Base-by-base conservation (phyloP, 2,888 invertebrate genomes). In the Meganola albula region DNA sequence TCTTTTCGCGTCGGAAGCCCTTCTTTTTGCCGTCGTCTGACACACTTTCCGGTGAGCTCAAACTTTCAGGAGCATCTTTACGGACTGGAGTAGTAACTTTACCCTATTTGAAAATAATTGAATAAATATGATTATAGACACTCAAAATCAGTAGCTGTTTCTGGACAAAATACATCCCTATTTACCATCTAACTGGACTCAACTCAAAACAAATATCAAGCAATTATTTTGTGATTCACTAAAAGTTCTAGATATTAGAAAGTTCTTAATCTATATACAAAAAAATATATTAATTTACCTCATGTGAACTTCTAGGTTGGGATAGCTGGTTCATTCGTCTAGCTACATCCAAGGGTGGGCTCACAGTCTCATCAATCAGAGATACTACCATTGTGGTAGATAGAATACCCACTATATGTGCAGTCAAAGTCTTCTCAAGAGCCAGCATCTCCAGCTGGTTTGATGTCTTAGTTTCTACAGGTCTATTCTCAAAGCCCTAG, bases 401-500 rank as follows among this genome's bases (percentile, higher is more conserved):
- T 29, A 88, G 61, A 11, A 80, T 74, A 28, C 89, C 89, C 0
- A 87, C 75, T 8, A 92, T 87, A 39, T 85, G 79, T 61, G 91
- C 88, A 31, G 79, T 87, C 20, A 91, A 74, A 3, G 84, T 84
- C 60, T 90, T 88, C 35, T 92, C 91, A 24, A 93, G 75, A 1
- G 92, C 90, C 14, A 93, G 65, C 78, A 89, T 89, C 74, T 93
- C 93, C 41, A 94, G 86, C 52, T 90, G 82, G 27, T 85, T 86
- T 1, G 88, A 88, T 1, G 89, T 75, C 54, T 89, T 88, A 1
- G 82, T 73, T 55, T 89, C 88, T 3, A 84, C 79, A 22, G 79
- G 84, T 65, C 84, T 78, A 54, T 83, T 85, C 66, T 89, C 83
- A 63, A 86, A 90, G 20, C 83, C 85, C 80, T 85, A 48, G 9